Base-by-base conservation (phyloP, 2,888 invertebrate species). In the Sympetrum striolatum region DNA sequence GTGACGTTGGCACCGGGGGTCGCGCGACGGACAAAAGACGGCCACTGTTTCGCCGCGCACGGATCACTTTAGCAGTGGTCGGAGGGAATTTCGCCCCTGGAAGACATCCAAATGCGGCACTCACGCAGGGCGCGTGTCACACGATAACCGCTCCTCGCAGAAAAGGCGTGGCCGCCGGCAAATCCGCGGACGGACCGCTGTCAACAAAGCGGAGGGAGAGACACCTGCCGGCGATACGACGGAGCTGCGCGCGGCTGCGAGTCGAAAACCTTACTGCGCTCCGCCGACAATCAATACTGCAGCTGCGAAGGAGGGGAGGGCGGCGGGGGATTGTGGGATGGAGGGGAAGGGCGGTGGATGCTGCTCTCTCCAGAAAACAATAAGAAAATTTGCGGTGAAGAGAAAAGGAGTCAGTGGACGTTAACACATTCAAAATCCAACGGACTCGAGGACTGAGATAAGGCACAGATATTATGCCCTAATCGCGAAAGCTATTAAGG, bases 221-320 rank as follows among this genome's bases (percentile, higher is more conserved):
- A 39, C 81, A 39, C 39, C 60, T 35, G 58, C 60, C 60, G 44
- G 25, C 25, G 39, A 81, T 39, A 37, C 44, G 48, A 44, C 81
- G 44, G 44, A 25, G 58, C 64, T 60, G 86, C 86, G 86, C 60
- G 60, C 60, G 60, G 86, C 86, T 58, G 37, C 86, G 86, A 86
- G 86, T 58, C 86, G 58, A 86, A 86, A 64, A 53, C 86, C 14
- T 37, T 60, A 86, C 86, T 86, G 86, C 86, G 58, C 73, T 73
- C 73, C 31, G 64, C 64, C 37, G 86, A n/a, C 86, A 86, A 86
- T 86, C 86, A 86, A 86, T 86, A 86, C 86, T 86, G 86, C 86
- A 86, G 86, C 86, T 86, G 86, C 35, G 73, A 31, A 25, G 73
- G 10, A 73, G 73, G 25, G 14, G 64, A 22, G 60, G 22, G 60